These are phyloP conservation scores for Micrasema longulum DNA, from an alignment of 1,140 invertebrate genomes.

Conservation along the genomic window DNA sequence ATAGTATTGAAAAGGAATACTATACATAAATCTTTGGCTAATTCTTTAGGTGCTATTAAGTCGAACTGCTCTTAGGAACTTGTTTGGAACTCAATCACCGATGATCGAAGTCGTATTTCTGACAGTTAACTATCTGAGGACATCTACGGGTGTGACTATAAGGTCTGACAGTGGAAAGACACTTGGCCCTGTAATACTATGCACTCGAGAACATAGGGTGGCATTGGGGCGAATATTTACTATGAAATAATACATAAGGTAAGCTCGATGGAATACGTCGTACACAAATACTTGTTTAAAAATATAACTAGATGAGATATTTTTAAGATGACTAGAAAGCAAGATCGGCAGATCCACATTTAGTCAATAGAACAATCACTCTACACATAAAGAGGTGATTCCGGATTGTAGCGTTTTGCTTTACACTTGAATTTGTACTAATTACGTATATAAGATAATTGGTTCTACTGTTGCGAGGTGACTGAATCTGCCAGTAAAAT, in stretches of 20 bases:
- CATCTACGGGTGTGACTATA: neutral
- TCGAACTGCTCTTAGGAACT: slow-evolving; percentile 36
- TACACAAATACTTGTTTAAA: slow-evolving; percentile 47
- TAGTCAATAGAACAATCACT: neutral
- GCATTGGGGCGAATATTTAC: slow-evolving; percentile 37
- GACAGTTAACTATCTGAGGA: neutral
- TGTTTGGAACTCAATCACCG: slow-evolving; percentile 26
- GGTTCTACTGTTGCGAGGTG: too few species aligned
- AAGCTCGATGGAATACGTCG: slow-evolving; percentile 52
- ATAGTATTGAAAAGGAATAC: slow-evolving; percentile 17
- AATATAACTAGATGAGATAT: slow-evolving; percentile 49
- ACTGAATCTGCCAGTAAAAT: neutral
- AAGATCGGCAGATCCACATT: slow-evolving; percentile 21
- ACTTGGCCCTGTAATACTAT: slow-evolving; percentile 32
- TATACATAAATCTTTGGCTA: slow-evolving; percentile 26
- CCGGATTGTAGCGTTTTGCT: too few species aligned
- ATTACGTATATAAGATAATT: too few species aligned
- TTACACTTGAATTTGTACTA: neutral
- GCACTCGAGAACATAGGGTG: slow-evolving; percentile 4
- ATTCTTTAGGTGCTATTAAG: slow-evolving; percentile 29
- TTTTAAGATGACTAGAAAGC: slow-evolving; percentile 35
- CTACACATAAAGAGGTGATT: neutral
- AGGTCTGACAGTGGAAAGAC: slow-evolving; percentile 21
- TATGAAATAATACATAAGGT: slow-evolving; percentile 29
- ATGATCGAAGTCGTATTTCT: slow-evolving; percentile 21